These are phyloP conservation scores for Aphaenogaster ashmeadi DNA, from an alignment of 1,140 invertebrate genomes.

Conservation along the genomic window DNA sequence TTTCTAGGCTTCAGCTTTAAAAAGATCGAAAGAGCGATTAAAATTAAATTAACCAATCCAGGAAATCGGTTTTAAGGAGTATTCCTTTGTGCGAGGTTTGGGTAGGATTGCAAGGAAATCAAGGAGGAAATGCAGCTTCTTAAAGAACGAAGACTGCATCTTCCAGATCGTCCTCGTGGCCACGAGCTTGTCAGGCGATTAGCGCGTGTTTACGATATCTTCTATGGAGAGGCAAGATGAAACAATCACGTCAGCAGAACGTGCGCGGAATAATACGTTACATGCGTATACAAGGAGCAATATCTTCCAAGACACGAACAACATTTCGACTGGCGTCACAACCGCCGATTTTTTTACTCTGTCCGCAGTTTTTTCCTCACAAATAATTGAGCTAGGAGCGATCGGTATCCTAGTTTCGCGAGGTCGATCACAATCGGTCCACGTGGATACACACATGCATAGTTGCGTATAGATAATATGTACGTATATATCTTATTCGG, in stretches of 20 bases:
- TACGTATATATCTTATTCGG: slow-evolving; percentile 26
- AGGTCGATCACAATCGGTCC: slow-evolving; percentile 49
- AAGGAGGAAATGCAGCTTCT: slow-evolving; percentile 23
- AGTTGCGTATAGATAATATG: slow-evolving; percentile 37
- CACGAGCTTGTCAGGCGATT: slow-evolving; percentile 73
- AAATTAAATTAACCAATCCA: slow-evolving; percentile 16
- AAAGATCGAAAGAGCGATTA: neutral
- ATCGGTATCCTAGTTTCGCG: slow-evolving; percentile 62
- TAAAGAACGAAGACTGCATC: neutral
- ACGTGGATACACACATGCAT: slow-evolving; percentile 1
- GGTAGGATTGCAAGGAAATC: neutral
- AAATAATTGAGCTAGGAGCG: slow-evolving; percentile 80
- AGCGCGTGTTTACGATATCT: slow-evolving; percentile 75
- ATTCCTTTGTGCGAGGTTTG: neutral
- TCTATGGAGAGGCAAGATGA: slow-evolving; percentile 85
- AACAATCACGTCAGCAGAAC: slow-evolving; percentile 77
- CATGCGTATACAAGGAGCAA: slow-evolving; percentile 73
- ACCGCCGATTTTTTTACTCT: slow-evolving; percentile 77
- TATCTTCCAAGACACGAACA: slow-evolving; percentile 67
- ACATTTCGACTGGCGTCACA: slow-evolving; percentile 76
- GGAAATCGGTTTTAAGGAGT: neutral
- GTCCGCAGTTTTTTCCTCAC: slow-evolving; percentile 51
- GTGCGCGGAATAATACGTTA: slow-evolving; percentile 72
- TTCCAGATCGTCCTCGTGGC: slow-evolving; percentile 71
- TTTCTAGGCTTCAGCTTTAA: neutral